Conservation (phyloP, 2,113 vertebrate genomes). For the Sporophila hypoxantha region DNA sequence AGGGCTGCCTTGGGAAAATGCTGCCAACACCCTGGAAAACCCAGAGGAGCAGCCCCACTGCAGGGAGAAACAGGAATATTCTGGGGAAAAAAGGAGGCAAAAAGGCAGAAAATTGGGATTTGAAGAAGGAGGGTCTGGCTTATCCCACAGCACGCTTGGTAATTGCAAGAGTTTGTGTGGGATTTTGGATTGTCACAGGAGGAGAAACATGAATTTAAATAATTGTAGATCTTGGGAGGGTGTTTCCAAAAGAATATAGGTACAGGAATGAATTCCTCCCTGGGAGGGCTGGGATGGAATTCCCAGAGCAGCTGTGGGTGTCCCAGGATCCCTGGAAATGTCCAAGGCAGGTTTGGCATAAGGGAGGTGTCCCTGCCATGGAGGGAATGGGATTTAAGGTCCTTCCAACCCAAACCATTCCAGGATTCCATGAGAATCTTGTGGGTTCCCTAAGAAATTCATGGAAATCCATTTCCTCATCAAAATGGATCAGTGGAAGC, state of each 20-base stretch:
- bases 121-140: background rate
- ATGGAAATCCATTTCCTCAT: background rate
- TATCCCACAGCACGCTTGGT: background rate
- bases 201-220: background rate
- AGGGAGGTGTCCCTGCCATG: background rate
- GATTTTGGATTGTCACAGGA: background rate
- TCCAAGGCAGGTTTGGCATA: background rate
- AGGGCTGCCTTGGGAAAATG: background rate
- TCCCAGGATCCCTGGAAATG: background rate
- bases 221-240: accelerated
- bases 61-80: background rate
- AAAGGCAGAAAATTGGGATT: background rate
- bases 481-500: background rate
- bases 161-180: background rate
- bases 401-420: background rate
- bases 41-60: background rate
- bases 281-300: background rate
- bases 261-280: background rate
- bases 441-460: background rate
- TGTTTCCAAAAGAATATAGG: background rate
- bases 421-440: background rate
- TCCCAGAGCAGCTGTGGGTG: background rate
- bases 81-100: background rate
- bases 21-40: constrained; percentile 17
- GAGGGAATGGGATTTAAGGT: background rate